Evolutionary conservation across 2,113 vertebrate species (phyloP), one percentile per base, ranked within the genome.

Genomic region (Phoxinus phoxinus): DNA sequence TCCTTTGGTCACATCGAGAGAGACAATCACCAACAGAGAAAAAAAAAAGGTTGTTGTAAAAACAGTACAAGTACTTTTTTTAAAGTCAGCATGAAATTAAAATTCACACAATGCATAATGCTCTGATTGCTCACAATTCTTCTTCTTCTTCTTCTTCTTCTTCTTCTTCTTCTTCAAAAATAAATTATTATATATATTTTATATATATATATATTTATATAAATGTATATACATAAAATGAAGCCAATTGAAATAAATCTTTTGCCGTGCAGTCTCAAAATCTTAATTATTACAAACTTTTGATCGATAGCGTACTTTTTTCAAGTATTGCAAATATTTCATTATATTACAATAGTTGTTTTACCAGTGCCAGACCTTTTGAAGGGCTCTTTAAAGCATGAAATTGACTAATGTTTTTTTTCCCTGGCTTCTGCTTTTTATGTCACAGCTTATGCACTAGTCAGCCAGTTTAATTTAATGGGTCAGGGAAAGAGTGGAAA

Each of bases 281-380:
- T 6, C 53, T 0, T 23, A 56, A 56, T 56, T 56, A 56, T 56
- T 56, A 17, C 53, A 56, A 6, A 7, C 17, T 23, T 56, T 56
- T 56, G 53, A 21, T 19, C 6, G 5, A 19, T 56, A 11, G 58
- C 10, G 1, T 61, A 61, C 59, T 63, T 25, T 44, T 25, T 46
- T 25, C 5, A 46, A 73, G 23, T 25, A 46, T 71, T 37, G 17
- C 0, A 9, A 71, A 21, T 37, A 37, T 71, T 72, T 13, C 10
- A 72, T 72, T n/a, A n/a, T 71, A 41, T 71, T 71, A 72, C 11
- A 41, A 72, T n/a, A 72, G 35, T 23, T 72, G 21, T n/a, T 72
- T 72, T 25, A 1, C 11, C 37, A 73, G 23, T 0, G 23, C 71
- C 37, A 73, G 11, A 73, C 23, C 67, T 46, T 73, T 46, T 27